These are phyloP conservation scores for Anser brachyrhynchus DNA, from an alignment of 2,113 vertebrate genomes.

Conservation along the genomic window DNA sequence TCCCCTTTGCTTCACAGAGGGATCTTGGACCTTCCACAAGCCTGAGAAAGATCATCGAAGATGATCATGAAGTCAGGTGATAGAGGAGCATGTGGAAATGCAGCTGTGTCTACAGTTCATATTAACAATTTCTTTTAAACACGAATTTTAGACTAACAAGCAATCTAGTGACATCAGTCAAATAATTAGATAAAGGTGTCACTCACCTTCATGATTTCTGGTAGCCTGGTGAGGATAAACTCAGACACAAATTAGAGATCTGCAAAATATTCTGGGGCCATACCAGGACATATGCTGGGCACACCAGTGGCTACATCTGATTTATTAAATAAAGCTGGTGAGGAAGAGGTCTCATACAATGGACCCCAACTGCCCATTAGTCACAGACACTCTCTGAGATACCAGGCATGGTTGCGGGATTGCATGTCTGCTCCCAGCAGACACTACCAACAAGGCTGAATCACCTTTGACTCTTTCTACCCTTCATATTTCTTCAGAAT, in stretches of 20 bases:
- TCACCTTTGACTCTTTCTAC: not conserved
- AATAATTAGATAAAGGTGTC: not conserved
- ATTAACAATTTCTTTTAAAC: not conserved
- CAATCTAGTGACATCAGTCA: not conserved
- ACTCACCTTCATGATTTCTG: not conserved
- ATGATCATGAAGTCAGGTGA: conserved; percentile 8
- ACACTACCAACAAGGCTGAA: not conserved
- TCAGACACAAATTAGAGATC: not conserved
- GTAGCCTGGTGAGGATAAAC: not conserved
- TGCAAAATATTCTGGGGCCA: not conserved
- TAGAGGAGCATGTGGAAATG: not conserved
- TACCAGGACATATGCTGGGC: not conserved
- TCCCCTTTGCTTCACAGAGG: conserved; percentile 32
- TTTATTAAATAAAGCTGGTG: not conserved
- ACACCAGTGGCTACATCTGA: not conserved
- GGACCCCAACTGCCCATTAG: not conserved
- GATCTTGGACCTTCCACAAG: conserved; percentile 5
- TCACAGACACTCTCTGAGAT: not conserved
- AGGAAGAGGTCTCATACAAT: not conserved
- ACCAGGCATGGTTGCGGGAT: not conserved
- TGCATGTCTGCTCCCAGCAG: not conserved
- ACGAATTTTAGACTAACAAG: not conserved
- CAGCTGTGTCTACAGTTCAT: not conserved
- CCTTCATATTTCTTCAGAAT: not conserved
- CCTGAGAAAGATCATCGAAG: conserved; percentile 66